A percentile compares a stretch with the other conserved stretches of the same genome.
Evolutionary conservation across 64 coral and sea anemone genomes (phyloP).

Genomic region (Anthopleura sola): DNA sequence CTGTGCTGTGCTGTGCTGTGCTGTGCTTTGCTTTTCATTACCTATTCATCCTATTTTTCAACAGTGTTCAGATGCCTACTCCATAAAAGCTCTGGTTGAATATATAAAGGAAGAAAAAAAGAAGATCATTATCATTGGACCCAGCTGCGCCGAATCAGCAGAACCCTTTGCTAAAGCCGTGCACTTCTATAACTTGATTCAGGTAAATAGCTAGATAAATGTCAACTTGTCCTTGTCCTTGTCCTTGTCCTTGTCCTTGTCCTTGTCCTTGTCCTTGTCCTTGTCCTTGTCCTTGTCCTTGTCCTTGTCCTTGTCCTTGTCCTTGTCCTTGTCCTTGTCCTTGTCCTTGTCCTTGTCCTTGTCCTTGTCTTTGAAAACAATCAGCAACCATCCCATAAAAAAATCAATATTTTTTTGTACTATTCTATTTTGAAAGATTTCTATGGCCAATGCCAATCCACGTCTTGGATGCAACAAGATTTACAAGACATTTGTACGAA

Average conservation of each 20-base stretch:
- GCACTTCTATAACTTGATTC: constrained; percentile 67
- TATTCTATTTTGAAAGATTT: constrained; percentile 25
- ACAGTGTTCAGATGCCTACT: constrained; percentile 37
- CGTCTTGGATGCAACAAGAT: constrained; percentile 39
- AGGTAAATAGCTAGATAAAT: constrained; percentile 21
- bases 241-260: not conserved
- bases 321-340: too few species aligned
- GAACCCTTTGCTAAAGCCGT: constrained; percentile 52
- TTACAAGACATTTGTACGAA: constrained; percentile 67
- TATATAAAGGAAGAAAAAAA: constrained; percentile 55
- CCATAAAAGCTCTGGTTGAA: constrained; percentile 56
- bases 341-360: too few species aligned
- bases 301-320: too few species aligned
- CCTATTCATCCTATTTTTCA: not conserved
- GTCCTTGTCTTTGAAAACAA: too few species aligned
- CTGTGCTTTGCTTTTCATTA: too few species aligned
- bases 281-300: too few species aligned
- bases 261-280: not conserved
- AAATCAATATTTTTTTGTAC: not conserved
- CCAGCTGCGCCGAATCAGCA: constrained; percentile 65
- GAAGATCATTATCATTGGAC: constrained; percentile 77
- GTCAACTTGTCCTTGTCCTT: not conserved
- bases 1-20: too few species aligned
- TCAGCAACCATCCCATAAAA: too few species aligned
- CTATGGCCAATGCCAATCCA: constrained; percentile 74